These are phyloP conservation scores for Nudaria mundana DNA, from an alignment of 2,888 invertebrate genomes.

Conservation along the genomic window DNA sequence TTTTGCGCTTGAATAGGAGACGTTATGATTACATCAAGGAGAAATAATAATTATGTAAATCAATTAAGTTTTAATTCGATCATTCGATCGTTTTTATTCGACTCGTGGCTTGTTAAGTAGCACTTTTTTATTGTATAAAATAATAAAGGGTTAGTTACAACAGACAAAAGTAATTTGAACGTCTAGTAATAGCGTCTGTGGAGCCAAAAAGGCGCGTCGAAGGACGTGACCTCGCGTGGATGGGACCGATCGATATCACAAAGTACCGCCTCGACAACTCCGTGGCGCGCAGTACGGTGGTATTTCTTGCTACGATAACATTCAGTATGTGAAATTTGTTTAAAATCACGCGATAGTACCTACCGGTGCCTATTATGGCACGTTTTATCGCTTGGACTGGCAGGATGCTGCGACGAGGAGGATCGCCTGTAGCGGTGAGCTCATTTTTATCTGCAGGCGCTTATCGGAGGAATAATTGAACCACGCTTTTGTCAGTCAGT, in stretches of 20 bases:
- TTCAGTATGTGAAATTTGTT: constrained; percentile 32
- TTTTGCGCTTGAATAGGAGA: too few relatives aligned
- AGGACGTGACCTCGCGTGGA: constrained; percentile 78
- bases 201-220: constrained; percentile 75
- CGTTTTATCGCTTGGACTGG: constrained; percentile 68
- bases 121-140: not conserved
- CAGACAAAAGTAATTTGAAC: constrained; percentile 2
- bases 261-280: constrained; percentile 51
- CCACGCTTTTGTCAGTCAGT: constrained; percentile 69
- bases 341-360: constrained; percentile 29
- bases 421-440: constrained; percentile 77
- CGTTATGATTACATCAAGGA: too few relatives aligned
- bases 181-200: constrained; percentile 33
- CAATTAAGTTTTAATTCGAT: too few relatives aligned
- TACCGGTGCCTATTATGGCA: constrained; percentile 45
- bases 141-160: not conserved
- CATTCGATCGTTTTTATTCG: too few relatives aligned
- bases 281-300: constrained; percentile 63
- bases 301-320: constrained; percentile 64
- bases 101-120: too few relatives aligned
- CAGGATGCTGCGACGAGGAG: constrained; percentile 72
- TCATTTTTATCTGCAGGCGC: constrained; percentile 69
- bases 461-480: constrained; percentile 64
- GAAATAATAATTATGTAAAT: too few relatives aligned
- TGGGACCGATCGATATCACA: constrained; percentile 69